These are phyloP conservation scores for Prionace glauca DNA, from an alignment of 2,797 vertebrate species.

Conservation along the genomic window DNA sequence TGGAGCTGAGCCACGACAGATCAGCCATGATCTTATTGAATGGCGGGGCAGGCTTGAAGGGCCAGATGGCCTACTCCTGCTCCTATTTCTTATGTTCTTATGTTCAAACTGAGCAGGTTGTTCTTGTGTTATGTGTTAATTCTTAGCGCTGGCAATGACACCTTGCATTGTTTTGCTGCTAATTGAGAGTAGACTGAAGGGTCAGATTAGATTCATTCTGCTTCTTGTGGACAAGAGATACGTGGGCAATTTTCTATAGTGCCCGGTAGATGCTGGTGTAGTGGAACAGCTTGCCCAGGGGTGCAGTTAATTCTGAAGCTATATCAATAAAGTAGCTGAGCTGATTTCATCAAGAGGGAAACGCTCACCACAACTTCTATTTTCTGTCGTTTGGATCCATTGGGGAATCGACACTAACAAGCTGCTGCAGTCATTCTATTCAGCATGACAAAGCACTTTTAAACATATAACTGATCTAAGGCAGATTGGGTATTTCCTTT, in stretches of 20 bases:
- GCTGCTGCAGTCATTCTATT: background rate
- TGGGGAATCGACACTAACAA: background rate
- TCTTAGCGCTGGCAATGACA: background rate
- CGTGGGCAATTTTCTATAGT: no score
- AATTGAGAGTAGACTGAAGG: background rate
- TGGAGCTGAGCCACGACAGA: no score
- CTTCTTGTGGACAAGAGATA: background rate
- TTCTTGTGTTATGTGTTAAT: background rate
- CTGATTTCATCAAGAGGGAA: background rate
- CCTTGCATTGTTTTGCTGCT: background rate
- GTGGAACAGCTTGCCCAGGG: background rate
- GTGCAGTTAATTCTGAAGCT: background rate
- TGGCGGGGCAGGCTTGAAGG: no score
- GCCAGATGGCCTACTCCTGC: no score
- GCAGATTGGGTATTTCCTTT: background rate
- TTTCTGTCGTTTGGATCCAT: background rate
- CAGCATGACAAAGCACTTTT: conserved; percentile 5
- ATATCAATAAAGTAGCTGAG: background rate
- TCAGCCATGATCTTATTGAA: no score
- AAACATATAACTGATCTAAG: background rate
- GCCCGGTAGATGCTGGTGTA: background rate
- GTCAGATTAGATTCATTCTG: background rate
- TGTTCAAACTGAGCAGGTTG: background rate
- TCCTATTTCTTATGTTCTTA: no score
- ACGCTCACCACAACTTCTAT: background rate